phyloP scores from a whole-genome alignment of 2,888 invertebrate genomes.

The Noctua pronuba region DNA sequence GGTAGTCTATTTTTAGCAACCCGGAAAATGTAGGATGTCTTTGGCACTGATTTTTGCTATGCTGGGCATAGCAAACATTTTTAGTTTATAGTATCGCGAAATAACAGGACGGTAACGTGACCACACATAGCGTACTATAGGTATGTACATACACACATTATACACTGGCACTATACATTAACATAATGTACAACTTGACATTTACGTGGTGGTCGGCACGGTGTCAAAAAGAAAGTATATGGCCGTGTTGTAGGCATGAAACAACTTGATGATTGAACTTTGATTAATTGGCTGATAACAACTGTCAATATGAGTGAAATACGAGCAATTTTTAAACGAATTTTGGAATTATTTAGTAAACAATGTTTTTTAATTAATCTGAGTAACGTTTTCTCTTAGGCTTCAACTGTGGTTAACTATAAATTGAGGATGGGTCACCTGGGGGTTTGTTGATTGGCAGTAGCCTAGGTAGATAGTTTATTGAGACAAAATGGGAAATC shows the following conservation, averaged over 20 bases:
- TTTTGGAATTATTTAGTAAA: neutral
- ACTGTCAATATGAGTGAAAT: conserved; percentile 39
- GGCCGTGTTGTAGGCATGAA: conserved; percentile 20
- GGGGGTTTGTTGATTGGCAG: neutral
- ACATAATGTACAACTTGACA: conserved; percentile 48
- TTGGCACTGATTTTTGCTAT: neutral
- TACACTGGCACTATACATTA: conserved; percentile 21
- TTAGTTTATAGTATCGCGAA: neutral
- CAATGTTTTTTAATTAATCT: neutral
- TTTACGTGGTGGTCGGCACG: conserved; percentile 57
- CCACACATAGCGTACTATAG: conserved; percentile 7
- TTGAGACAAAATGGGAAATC: neutral
- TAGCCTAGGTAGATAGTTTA: neutral
- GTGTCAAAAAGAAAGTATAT: conserved; percentile 61
- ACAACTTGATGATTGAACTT: conserved; percentile 44
- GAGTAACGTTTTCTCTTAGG: neutral
- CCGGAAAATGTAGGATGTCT: neutral
- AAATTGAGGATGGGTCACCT: neutral
- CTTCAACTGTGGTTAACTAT: neutral
- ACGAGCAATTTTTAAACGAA: conserved; percentile 11
- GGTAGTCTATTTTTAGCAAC: no score
- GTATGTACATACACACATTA: neutral
- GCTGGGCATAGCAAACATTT: no score
- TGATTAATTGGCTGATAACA: conserved; percentile 59
- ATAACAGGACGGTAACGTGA: neutral